Percentiles rank a stretch among this genome's conserved stretches.
These are phyloP conservation scores for Apodemia mormo DNA, from an alignment of 2,888 invertebrate genomes.

Conservation along the genomic window DNA sequence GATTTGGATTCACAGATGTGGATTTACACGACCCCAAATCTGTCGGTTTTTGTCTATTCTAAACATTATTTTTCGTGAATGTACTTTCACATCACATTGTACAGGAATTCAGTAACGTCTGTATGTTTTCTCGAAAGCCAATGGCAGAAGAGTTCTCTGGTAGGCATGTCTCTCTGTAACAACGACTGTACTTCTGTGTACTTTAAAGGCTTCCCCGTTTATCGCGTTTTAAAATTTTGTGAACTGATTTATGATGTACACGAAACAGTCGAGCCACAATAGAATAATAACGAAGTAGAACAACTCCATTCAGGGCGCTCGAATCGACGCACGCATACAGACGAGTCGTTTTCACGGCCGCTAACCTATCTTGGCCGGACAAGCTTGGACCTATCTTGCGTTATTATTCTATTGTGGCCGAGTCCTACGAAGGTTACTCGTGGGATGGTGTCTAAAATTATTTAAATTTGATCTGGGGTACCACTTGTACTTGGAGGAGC, in stretches of 20 bases:
- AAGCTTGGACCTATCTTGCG: no score
- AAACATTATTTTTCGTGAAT: conserved; percentile 28
- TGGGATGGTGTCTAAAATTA: no score
- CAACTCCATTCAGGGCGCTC: no score
- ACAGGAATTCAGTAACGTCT: conserved; percentile 22
- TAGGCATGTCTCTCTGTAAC: conserved; percentile 23
- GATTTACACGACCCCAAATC: conserved; percentile 23
- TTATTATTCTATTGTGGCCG: no score
- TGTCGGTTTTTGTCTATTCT: conserved; percentile 27
- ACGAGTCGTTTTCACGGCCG: no score
- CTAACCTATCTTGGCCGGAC: no score
- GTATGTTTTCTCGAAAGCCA: conserved; percentile 19
- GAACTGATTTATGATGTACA: neutral
- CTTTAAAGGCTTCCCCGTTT: conserved; percentile 23
- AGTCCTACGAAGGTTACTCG: no score
- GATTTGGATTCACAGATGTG: neutral
- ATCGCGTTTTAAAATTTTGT: conserved; percentile 22
- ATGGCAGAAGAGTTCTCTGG: conserved; percentile 23
- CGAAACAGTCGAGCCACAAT: no score
- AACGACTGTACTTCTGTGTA: conserved; percentile 27
- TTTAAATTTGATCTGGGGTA: no score
- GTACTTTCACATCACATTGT: conserved; percentile 28
- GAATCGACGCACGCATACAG: no score
- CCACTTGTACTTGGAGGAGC: no score
- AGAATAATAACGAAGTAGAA: no score